These are phyloP conservation scores for Colletes gigas DNA, from an alignment of 1,140 invertebrate genomes.

Conservation along the genomic window DNA sequence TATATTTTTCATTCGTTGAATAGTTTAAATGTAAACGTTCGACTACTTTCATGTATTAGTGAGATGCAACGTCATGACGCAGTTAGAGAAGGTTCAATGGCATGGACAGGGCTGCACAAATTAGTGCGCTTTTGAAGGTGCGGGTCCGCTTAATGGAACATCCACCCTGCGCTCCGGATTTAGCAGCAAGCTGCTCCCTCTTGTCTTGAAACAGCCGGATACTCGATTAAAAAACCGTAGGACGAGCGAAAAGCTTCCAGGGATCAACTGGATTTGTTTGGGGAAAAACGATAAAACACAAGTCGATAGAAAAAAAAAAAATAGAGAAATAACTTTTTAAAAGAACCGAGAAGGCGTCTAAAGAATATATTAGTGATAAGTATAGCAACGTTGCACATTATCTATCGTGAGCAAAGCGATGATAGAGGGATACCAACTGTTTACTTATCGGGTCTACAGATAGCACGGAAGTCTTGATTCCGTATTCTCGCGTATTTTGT, in stretches of 20 bases:
- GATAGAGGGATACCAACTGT: slow-evolving; percentile 51
- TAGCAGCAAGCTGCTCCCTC: slow-evolving; percentile 38
- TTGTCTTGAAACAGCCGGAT: slow-evolving; percentile 21
- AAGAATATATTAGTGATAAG: slow-evolving; percentile 31
- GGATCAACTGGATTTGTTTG: too few relatives aligned
- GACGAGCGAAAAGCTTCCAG: slow-evolving; percentile 8
- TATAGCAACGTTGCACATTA: slow-evolving; percentile 52
- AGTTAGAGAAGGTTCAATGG: not conserved
- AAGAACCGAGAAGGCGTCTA: too few relatives aligned
- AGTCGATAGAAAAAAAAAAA: not conserved
- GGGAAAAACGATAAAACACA: too few relatives aligned
- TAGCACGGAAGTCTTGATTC: slow-evolving; percentile 38
- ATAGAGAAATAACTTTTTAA: not conserved
- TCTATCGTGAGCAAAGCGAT: slow-evolving; percentile 45
- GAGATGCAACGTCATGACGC: not conserved
- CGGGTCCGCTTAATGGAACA: slow-evolving; percentile 4
- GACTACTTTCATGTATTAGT: too few relatives aligned
- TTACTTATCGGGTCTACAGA: slow-evolving; percentile 56
- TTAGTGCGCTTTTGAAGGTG: not conserved
- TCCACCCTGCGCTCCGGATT: slow-evolving; percentile 6
- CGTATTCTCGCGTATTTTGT: slow-evolving; percentile 51
- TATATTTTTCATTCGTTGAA: too few relatives aligned
- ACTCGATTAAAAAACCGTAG: not conserved
- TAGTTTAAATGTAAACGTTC: too few relatives aligned
- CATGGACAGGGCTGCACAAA: not conserved